A percentile compares a stretch with the other conserved stretches of the same genome.
phyloP scores from a whole-genome alignment of 2,797 vertebrate genomes.

The Malacoctenus gilli region DNA sequence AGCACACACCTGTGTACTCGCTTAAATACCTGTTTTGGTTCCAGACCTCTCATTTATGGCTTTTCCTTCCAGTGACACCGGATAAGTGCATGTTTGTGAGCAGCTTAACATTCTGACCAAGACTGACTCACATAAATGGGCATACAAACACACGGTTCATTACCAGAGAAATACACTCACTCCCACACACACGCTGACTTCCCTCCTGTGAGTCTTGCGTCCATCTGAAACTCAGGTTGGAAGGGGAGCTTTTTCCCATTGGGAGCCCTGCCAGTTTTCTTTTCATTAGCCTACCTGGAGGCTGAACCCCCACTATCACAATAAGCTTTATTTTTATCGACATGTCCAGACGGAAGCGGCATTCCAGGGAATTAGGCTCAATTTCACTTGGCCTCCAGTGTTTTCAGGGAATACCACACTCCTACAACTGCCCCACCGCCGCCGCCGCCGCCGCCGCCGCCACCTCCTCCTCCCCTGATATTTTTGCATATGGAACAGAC shows the following conservation, averaged over 20 bases:
- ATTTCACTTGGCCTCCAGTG: slow-evolving; percentile 80
- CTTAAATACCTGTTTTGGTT: slow-evolving; percentile 54
- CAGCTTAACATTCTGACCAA: slow-evolving; percentile 40
- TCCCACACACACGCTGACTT: slow-evolving; percentile 20
- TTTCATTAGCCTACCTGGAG: slow-evolving; percentile 77
- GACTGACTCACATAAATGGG: slow-evolving; percentile 6
- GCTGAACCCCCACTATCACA: slow-evolving; percentile 76
- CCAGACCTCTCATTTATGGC: slow-evolving; percentile 58
- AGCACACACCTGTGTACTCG: slow-evolving; percentile 51
- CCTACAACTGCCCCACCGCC: slow-evolving; percentile 40
- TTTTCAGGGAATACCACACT: slow-evolving; percentile 70
- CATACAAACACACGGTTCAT: slow-evolving; percentile 14
- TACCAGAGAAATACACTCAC: background rate
- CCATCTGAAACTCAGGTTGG: slow-evolving; percentile 45
- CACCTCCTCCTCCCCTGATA: background rate
- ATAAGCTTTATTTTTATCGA: slow-evolving; percentile 81
- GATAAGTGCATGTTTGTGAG: slow-evolving; percentile 53
- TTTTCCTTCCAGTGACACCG: slow-evolving; percentile 47
- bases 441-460: background rate
- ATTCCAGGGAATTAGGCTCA: slow-evolving; percentile 84
- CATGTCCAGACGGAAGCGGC: slow-evolving; percentile 77
- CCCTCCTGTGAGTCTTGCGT: slow-evolving; percentile 32
- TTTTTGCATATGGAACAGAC: slow-evolving; percentile 35
- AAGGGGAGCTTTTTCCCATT: slow-evolving; percentile 65
- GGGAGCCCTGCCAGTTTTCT: slow-evolving; percentile 74